These are phyloP conservation scores for Zaprionus camerounensis DNA, from an alignment of 1,140 invertebrate species.

Conservation along the genomic window DNA sequence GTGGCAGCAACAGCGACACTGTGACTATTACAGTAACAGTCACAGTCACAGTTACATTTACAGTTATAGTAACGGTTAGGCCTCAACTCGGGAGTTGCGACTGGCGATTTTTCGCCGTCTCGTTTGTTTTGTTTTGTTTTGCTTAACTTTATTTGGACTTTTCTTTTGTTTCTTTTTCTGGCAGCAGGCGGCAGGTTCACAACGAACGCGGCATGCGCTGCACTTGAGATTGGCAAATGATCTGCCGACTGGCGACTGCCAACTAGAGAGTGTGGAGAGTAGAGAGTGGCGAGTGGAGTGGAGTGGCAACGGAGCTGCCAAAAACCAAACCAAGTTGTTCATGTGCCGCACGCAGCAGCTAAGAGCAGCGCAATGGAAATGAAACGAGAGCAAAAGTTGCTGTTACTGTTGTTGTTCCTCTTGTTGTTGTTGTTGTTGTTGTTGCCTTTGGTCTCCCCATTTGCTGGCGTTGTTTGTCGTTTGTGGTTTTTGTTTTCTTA, in stretches of 20 bases:
- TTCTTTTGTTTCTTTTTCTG: conserved; percentile 19
- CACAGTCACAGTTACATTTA: conserved; percentile 13
- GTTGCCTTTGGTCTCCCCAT: conserved; percentile 33
- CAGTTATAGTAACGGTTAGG: conserved; percentile 18
- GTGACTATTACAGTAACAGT: conserved; percentile 22
- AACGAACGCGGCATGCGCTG: conserved; percentile 57
- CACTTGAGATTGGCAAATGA: conserved; percentile 39
- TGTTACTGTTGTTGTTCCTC: conserved; percentile 15
- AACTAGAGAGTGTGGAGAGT: neutral
- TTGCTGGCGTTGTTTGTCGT: conserved; percentile 28
- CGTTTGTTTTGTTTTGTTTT: conserved; percentile 27
- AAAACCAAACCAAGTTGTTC: conserved; percentile 52
- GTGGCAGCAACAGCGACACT: neutral
- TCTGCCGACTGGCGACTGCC: neutral
- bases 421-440: conserved; percentile 34
- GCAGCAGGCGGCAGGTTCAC: conserved; percentile 63
- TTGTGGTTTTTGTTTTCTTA: conserved; percentile 58
- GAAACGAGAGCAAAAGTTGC: conserved; percentile 70
- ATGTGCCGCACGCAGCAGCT: conserved; percentile 70
- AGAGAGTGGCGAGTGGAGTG: neutral
- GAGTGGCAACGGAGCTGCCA: conserved; percentile 4
- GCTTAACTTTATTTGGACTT: conserved; percentile 18
- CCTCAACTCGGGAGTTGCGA: conserved; percentile 46
- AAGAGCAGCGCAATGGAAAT: conserved; percentile 51
- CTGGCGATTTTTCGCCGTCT: conserved; percentile 56